Evolutionary conservation across 2,888 invertebrate genomes (phyloP).

Genomic region (Oxycera nigricornis): DNA sequence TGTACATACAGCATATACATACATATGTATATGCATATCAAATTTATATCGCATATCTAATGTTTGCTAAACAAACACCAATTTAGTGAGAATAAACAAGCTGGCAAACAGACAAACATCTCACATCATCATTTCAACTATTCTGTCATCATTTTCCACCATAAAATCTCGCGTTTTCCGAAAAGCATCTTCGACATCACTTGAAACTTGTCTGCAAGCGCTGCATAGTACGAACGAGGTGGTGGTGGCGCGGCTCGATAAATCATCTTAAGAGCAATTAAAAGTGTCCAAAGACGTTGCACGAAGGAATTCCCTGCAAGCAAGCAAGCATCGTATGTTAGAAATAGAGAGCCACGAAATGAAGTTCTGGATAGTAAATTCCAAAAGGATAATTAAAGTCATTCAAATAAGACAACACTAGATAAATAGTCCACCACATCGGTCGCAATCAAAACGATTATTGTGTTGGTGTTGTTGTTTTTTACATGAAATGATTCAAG

Average conservation of each 20-base stretch:
- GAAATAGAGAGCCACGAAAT: not conserved
- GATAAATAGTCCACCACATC: constrained; percentile 22
- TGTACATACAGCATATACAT: too few species aligned
- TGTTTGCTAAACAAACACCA: not conserved
- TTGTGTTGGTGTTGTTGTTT: constrained; percentile 12
- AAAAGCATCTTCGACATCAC: constrained; percentile 1
- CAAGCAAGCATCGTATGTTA: not conserved
- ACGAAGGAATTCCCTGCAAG: not conserved
- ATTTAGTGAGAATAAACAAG: not conserved
- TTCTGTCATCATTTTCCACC: constrained; percentile 17
- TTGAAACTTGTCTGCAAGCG: not conserved
- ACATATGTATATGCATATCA: too few species aligned
- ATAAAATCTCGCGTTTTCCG: constrained; percentile 26
- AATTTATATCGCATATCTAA: too few species aligned
- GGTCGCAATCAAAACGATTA: constrained; percentile 3
- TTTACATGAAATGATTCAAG: too few species aligned
- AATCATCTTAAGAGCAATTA: constrained; percentile 36
- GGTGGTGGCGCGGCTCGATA: constrained; percentile 34
- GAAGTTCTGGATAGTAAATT: constrained; percentile 24
- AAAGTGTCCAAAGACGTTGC: constrained; percentile 28
- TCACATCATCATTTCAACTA: constrained; percentile 23
- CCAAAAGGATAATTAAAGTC: constrained; percentile 35
- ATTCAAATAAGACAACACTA: constrained; percentile 33
- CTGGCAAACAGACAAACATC: constrained; percentile 33
- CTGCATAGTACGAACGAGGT: not conserved